phyloP scores from a whole-genome alignment of 2,113 vertebrate species.

The Erinaceus europaeus region DNA sequence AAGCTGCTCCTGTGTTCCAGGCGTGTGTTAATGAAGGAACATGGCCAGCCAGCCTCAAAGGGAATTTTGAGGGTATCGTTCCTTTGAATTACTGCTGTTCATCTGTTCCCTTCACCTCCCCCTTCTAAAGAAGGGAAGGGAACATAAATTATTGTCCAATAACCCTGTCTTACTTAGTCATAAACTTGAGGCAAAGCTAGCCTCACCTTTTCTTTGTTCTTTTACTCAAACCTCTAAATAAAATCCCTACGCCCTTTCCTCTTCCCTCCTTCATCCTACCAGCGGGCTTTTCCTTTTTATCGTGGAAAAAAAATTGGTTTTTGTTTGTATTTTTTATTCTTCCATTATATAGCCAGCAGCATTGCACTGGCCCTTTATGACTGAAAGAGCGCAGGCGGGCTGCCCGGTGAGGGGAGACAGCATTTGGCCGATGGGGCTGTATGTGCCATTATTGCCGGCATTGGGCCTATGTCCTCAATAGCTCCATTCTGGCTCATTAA shows the following conservation, averaged over 20 bases:
- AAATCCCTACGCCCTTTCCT: slow-evolving; percentile 17
- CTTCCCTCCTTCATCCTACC: slow-evolving; percentile 18
- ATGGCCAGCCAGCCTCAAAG: slow-evolving; percentile 32
- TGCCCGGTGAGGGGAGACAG: slow-evolving; percentile 41
- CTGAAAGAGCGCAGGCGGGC: slow-evolving; percentile 35
- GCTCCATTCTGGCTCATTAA: slow-evolving; percentile 69
- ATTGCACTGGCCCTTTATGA: slow-evolving; percentile 58
- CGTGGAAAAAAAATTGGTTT: background rate
- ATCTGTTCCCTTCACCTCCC: slow-evolving; percentile 56
- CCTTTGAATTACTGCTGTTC: slow-evolving; percentile 62
- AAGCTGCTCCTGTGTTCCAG: slow-evolving; percentile 9
- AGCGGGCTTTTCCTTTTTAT: slow-evolving; percentile 2
- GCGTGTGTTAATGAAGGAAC: slow-evolving; percentile 55
- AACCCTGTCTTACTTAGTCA: slow-evolving; percentile 24
- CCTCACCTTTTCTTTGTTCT: slow-evolving; percentile 27
- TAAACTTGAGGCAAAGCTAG: slow-evolving; percentile 30
- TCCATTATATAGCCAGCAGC: slow-evolving; percentile 44
- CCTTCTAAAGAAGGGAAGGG: slow-evolving; percentile 20
- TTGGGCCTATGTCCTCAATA: slow-evolving; percentile 52
- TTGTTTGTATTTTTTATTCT: slow-evolving; percentile 46
- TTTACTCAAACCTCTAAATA: slow-evolving; percentile 6
- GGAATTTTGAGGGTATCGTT: slow-evolving; percentile 47
- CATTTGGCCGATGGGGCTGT: slow-evolving; percentile 70
- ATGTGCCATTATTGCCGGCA: slow-evolving; percentile 54
- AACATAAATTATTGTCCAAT: slow-evolving; percentile 53